Conservation (phyloP, 1,140 invertebrate genomes). For the Uloborus diversus region DNA sequence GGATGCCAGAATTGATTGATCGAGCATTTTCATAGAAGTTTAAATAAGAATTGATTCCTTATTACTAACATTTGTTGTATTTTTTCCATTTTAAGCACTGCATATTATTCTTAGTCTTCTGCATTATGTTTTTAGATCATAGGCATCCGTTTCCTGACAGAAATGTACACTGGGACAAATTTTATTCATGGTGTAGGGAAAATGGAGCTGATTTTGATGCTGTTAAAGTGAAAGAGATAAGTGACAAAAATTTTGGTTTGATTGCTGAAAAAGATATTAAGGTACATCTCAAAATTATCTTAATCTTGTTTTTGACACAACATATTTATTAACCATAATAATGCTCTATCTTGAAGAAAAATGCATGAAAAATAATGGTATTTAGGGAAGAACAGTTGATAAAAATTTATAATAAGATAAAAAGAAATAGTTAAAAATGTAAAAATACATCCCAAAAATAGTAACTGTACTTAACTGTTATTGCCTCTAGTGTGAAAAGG, state of each 20-base stretch:
- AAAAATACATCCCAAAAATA: too few relatives aligned
- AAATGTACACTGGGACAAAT: slow-evolving; percentile 60
- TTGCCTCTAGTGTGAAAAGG: too few relatives aligned
- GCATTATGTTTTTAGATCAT: slow-evolving; percentile 17
- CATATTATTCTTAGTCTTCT: not conserved
- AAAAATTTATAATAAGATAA: not conserved
- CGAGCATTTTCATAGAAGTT: not conserved
- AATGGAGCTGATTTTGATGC: slow-evolving; percentile 76
- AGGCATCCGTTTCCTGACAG: slow-evolving; percentile 38
- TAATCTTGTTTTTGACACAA: too few relatives aligned
- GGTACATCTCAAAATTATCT: too few relatives aligned
- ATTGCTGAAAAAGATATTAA: slow-evolving; percentile 73
- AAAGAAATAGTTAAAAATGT: too few relatives aligned
- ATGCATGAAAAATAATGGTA: not conserved
- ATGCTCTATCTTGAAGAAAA: too few relatives aligned
- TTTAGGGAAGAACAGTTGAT: not conserved
- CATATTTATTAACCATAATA: too few relatives aligned
- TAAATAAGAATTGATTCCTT: not conserved
- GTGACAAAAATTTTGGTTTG: slow-evolving; percentile 81
- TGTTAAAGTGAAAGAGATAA: slow-evolving; percentile 77
- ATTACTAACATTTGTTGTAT: not conserved
- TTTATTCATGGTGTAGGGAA: slow-evolving; percentile 62
- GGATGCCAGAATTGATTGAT: too few relatives aligned
- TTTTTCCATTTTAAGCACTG: not conserved
- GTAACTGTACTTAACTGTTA: too few relatives aligned